These are phyloP conservation scores for Hippasteria phrygiana DNA, from an alignment of 53 echinoderm and acorn worm genomes.

Conservation along the genomic window DNA sequence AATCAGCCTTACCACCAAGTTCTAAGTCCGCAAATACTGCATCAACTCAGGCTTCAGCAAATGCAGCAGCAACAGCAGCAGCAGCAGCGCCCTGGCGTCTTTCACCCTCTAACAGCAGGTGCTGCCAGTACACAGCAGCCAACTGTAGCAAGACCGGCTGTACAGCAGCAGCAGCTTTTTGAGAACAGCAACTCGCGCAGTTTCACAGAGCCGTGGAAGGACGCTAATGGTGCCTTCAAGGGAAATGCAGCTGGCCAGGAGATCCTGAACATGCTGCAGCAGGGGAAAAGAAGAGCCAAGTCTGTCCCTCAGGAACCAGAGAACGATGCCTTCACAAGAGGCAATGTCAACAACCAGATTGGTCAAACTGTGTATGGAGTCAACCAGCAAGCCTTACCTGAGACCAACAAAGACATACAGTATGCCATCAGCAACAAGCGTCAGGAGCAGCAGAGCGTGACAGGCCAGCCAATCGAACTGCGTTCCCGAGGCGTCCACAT, in stretches of 20 bases:
- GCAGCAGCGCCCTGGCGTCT: conserved; percentile 37
- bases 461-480: conserved; percentile 46
- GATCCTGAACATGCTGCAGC: conserved; percentile 51
- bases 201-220: conserved; percentile 39
- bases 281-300: conserved; percentile 47
- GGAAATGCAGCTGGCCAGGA: conserved; percentile 61
- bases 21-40: conserved; percentile 17
- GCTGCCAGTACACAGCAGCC: conserved; percentile 24
- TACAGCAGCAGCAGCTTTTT: conserved; percentile 29
- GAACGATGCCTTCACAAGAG: not conserved
- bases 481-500: conserved; percentile 48
- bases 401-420: conserved; percentile 39
- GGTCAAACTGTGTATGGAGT: conserved; percentile 14
- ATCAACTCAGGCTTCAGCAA: conserved; percentile 43
- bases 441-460: conserved; percentile 40
- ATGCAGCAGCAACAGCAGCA: conserved; percentile 58
- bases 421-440: conserved; percentile 31
- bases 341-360: conserved; percentile 9
- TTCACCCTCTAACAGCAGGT: conserved; percentile 34
- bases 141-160: not conserved
- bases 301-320: conserved; percentile 22
- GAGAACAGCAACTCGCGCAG: conserved; percentile 42
- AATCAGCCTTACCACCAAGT: conserved; percentile 22
- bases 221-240: conserved; percentile 42
- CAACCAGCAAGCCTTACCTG: conserved; percentile 9